Percentiles rank a stretch among this genome's conserved stretches.
Evolutionary conservation across 2,797 vertebrate genomes (phyloP).

Genomic region (Champsocephalus gunnari): DNA sequence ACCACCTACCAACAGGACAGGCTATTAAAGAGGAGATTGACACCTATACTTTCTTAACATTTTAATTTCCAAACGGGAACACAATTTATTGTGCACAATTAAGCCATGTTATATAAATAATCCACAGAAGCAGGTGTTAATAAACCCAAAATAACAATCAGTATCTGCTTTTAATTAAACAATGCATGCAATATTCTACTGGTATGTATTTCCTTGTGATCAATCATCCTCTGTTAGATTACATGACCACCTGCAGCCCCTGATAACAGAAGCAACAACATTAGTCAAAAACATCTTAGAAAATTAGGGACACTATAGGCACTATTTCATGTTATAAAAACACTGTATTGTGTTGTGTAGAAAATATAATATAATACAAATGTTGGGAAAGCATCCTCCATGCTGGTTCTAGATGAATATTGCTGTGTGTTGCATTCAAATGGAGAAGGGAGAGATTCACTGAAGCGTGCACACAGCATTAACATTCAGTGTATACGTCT

Average conservation of each 20-base stretch:
- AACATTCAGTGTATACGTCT: constrained; percentile 57
- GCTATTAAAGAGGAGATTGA: not conserved
- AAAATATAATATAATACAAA: not conserved
- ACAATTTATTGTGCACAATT: not conserved
- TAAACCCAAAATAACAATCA: not conserved
- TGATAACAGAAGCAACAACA: not conserved
- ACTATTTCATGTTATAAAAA: not conserved
- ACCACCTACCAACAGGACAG: not conserved
- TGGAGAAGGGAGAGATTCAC: constrained; percentile 15
- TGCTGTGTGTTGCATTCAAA: constrained; percentile 49
- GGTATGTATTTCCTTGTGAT: not conserved
- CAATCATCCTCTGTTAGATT: not conserved
- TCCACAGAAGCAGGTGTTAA: not conserved
- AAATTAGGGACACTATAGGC: not conserved
- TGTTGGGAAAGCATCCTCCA: not conserved
- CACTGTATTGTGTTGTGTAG: not conserved
- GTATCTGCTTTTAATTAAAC: too few relatives aligned
- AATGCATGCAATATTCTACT: not conserved
- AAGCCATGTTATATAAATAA: not conserved
- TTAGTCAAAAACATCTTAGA: not conserved
- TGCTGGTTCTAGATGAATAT: constrained; percentile 36
- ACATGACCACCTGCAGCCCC: not conserved
- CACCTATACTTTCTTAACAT: not conserved
- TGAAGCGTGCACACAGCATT: constrained; percentile 34
- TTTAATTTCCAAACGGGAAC: not conserved